Evolutionary conservation across 2,888 invertebrate species (phyloP), one percentile per base, ranked within the genome.

Genomic region (Oegoconia quadripuncta): DNA sequence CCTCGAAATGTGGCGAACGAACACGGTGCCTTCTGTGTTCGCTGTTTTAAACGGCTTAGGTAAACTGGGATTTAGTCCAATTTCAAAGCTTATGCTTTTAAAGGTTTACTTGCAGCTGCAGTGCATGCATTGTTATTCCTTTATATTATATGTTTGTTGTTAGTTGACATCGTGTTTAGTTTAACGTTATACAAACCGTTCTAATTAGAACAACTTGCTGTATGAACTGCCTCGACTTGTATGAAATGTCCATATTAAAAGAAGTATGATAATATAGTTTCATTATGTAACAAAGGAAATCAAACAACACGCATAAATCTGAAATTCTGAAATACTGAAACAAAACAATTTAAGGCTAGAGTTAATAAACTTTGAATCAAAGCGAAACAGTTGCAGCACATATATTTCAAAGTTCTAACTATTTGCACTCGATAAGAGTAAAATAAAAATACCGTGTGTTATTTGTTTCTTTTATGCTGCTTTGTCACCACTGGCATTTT

Each of bases 41-140:
- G 50, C 52, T 59, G 56, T 61, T 53, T 55, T 54, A 68, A 62
- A 58, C 60, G 58, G 63, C 59, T 68, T 64, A 68, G 70, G 66
- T 61, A 73, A 71, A 74, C 74, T 64, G 64, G 67, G 69, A 74
- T 72, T 76, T 72, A 73, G 64, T 65, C 69, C 74, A 76, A 77
- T 77, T 79, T 72, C 52, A 46, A 52, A 58, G 72, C 69, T 74
- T 67, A 71, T 59, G 59, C 63, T 66, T 64, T 63, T 60, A 63
- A 67, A 72, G 64, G 68, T 67, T 73, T 67, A 61, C 45, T 50
- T 47, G 38, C 45, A 46, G 27, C 41, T 14, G 30, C 14, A 37
- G 33, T 44, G 37, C 46, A 46, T 48, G 41, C 46, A 48, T 51
- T 39, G 43, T 45, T 18, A 16, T 20, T 26, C 17, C 16, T 23